Evolutionary conservation across 2,888 invertebrate species (phyloP), one percentile per base, ranked within the genome.

Genomic region (Tryphoninae sp.): DNA sequence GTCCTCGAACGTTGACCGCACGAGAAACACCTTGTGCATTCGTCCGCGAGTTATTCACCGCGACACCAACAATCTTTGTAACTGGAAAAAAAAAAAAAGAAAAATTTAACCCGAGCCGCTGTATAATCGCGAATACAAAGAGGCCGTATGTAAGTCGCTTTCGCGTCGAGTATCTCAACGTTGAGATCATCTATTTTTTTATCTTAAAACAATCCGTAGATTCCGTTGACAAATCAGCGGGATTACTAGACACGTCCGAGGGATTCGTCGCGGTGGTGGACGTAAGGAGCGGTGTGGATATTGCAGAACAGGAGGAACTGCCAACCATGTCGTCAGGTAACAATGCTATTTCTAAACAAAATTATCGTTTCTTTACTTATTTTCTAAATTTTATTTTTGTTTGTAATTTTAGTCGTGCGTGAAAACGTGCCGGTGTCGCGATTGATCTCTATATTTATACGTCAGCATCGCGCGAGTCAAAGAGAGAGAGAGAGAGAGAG

Each of bases 261-360:
- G 62, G 45, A 53, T 58, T 75, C 49, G 22, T 71, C 62, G 55
- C 26, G 58, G 49, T 69, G 64, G 62, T 55, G 53, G 69, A 9
- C 6, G 62, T 26, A 74, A 51, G 16, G 72, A 33, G 58, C 51
- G 68, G 19, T 49, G 22, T 16, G 68, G 40, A 49, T 51, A 69
- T 77, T 33, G 53, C 76, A 65, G 65, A 81, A 61, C 68, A 74
- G 76, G 79, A 78, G 75, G 59, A 78, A 82, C 65, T 67, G 58
- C 62, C 76, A 80, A 78, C 78, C 26, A 85, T 85, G 85, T 84
- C 85, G 71, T 84, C 85, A 84, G 85, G 85, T 85, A 85, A 78
- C 49, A 53, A 83, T 71, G 69, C 58, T 65, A 64, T 79, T 49
- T 67, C 59, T 45, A 71, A 1, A 19, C 19, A 49, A 22, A 11